phyloP scores from a whole-genome alignment of 2,888 invertebrate genomes.

The Apodemia duryi region DNA sequence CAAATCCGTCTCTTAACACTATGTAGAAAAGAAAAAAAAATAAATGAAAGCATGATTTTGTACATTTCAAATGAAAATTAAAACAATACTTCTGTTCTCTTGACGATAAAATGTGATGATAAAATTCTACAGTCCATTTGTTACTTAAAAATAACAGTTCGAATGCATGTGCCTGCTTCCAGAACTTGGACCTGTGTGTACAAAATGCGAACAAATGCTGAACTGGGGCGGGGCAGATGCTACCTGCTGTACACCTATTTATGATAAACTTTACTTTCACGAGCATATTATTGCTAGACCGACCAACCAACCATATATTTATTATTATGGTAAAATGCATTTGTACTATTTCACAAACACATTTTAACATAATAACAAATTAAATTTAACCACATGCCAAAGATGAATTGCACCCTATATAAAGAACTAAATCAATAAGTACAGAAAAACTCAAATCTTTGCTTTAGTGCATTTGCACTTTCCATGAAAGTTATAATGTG shows the following conservation, averaged over 20 bases:
- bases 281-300: not conserved
- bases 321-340: not conserved
- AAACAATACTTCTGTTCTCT: conserved; percentile 57
- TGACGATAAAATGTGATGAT: conserved; percentile 70
- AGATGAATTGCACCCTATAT: not conserved
- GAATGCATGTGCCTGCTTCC: conserved; percentile 44
- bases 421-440: no score
- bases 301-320: not conserved
- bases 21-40: conserved; percentile 69
- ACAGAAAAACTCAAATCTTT: no score
- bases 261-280: not conserved
- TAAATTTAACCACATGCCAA: no score
- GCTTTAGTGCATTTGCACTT: no score
- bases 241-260: not conserved
- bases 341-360: no score
- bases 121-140: conserved; percentile 72
- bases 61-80: conserved; percentile 71
- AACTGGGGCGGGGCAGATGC: conserved; percentile 23
- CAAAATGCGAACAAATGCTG: conserved; percentile 63
- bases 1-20: conserved; percentile 72
- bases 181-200: conserved; percentile 17
- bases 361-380: no score
- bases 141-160: conserved; percentile 72
- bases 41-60: conserved; percentile 76
- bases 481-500: no score